These are phyloP conservation scores for Tenrec ecaudatus DNA, from an alignment of 2,113 vertebrate species.

Conservation along the genomic window DNA sequence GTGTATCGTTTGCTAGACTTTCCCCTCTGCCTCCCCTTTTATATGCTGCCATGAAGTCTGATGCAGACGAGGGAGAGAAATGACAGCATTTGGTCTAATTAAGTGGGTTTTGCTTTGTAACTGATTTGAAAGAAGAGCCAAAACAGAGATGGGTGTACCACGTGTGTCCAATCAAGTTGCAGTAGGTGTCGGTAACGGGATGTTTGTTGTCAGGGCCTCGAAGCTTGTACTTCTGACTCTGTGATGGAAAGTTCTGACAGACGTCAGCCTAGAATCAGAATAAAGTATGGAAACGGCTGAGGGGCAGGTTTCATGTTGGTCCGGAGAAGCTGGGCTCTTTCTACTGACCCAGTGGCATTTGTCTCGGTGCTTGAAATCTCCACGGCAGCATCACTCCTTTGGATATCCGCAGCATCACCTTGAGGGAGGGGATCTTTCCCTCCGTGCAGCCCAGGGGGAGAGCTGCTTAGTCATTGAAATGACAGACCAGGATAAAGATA, in stretches of 20 bases:
- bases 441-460: slow-evolving; percentile 5
- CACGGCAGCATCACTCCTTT: background rate
- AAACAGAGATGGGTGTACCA: background rate
- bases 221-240: background rate
- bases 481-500: background rate
- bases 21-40: background rate
- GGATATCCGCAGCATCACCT: background rate
- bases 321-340: too few relatives aligned
- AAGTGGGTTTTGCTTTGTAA: slow-evolving; percentile 70
- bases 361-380: slow-evolving; percentile 45
- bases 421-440: slow-evolving; percentile 26
- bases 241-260: slow-evolving; percentile 2
- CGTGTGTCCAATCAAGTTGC: background rate
- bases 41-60: background rate
- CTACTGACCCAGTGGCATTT: background rate
- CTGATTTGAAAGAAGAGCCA: slow-evolving; percentile 65
- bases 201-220: background rate
- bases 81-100: background rate
- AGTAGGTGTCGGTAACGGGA: background rate
- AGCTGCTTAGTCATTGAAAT: slow-evolving; percentile 75
- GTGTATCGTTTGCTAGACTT: background rate
- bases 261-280: slow-evolving; percentile 47
- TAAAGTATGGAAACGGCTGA: background rate
- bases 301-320: too few relatives aligned
- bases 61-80: background rate